These are phyloP conservation scores for Quiscalus mexicanus DNA, from an alignment of 2,113 vertebrate species.

Conservation along the genomic window DNA sequence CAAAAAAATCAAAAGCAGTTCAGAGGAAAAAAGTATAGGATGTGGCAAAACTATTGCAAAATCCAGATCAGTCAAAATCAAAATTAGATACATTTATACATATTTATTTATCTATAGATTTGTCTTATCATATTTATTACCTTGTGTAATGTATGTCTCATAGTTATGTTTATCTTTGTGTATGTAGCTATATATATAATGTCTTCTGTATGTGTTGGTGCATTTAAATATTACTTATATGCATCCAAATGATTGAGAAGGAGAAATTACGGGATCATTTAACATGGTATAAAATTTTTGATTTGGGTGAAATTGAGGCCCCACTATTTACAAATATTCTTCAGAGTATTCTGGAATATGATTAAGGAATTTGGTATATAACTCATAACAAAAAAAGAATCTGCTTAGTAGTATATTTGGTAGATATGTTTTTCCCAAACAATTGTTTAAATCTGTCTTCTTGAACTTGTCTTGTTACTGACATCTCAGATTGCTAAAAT, in stretches of 20 bases:
- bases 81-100: neutral
- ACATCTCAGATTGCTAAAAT: conserved; percentile 11
- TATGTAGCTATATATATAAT: neutral
- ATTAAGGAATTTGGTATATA: neutral
- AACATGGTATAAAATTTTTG: neutral
- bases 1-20: neutral
- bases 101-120: neutral
- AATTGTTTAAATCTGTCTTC: conserved; percentile 8
- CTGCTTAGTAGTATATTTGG: neutral
- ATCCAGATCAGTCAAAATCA: neutral
- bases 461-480: neutral
- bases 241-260: neutral
- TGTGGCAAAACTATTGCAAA: neutral
- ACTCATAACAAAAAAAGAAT: neutral
- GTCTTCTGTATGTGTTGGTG: neutral
- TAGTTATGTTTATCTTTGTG: neutral
- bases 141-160: neutral
- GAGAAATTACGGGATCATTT: neutral
- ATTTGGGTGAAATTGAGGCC: neutral
- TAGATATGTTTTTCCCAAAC: neutral
- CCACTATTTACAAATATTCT: neutral
- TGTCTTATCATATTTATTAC: neutral
- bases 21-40: neutral
- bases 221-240: neutral
- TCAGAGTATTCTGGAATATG: neutral